Base-by-base conservation (phyloP, 2,113 vertebrate genomes). In the Syngnathus typhle region DNA sequence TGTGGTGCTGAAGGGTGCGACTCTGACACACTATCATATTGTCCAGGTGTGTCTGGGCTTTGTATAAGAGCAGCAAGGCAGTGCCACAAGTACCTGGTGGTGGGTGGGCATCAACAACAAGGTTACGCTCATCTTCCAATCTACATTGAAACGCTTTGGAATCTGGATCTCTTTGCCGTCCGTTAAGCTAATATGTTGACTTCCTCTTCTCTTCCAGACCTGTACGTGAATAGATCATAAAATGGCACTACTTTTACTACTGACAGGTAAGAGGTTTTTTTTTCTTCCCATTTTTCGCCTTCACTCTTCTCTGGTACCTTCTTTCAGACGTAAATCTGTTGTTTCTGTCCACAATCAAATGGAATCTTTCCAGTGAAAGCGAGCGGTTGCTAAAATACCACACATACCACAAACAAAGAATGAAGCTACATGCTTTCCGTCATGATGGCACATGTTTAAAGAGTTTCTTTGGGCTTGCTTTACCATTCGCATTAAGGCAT, bases 1-100 rank as follows among this genome's bases (percentile, higher is more conserved):
- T 77, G 88, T 79, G 88, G 82, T 51, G n/a, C 13, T 23, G 64
- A 51, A 86, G 92, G 94, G 94, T 77, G 94, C 89, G 93, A 71
- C 65, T 90, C 92, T 94, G 93, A 94, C 93, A 91, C 93, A 93
- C 73, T 84, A 83, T 92, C 88, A 82, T 79, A 79, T 82, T 70
- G 72, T 51, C 70, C 89, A 93, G 94, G 93, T 93, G 90, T 92
- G 89, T 65, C 46, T 27, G 78, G 82, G 8, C 1, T 68, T 69
- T 84, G 89, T 92, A 90, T 93, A 94, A 92, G 84, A 62, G 55
- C 58, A 60, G 63, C 56, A 60, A 38, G 19, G 27, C 47, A 55
- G 46, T 46, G 43, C 59, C 38, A 23, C 52, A 54, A 10, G 68
- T 13, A 38, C 49, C 46, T n/a, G 55, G 21, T 54, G 54, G 27